Conservation (phyloP, 2,797 vertebrate genomes). For the Miichthys miiuy region DNA sequence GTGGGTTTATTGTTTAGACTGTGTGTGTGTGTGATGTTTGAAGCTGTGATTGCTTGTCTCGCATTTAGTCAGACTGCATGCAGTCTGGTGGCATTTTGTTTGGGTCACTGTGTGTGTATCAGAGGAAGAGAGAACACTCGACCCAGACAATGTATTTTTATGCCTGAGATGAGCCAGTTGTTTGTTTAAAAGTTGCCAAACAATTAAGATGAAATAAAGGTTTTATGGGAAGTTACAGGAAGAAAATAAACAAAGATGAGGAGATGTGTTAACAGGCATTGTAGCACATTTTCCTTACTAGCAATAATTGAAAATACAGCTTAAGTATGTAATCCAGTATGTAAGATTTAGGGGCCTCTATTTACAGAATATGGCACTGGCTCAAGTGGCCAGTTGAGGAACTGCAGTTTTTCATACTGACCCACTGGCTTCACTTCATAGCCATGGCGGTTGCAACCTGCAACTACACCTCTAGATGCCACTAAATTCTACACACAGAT, state of each 20-base stretch:
- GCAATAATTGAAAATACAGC: not conserved
- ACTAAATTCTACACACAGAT: too few species aligned
- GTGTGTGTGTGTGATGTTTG: conserved; percentile 55
- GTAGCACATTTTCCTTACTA: not conserved
- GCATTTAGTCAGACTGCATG: conserved; percentile 51
- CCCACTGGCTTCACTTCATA: too few species aligned
- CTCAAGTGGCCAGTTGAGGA: too few species aligned
- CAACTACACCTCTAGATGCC: too few species aligned
- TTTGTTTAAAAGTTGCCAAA: conserved; percentile 40
- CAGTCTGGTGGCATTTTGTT: conserved; percentile 38
- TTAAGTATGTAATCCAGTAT: not conserved
- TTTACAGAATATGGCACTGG: too few species aligned
- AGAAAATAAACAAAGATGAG: conserved; percentile 4
- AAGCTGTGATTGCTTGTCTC: conserved; percentile 70
- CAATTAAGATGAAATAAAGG: conserved; percentile 4
- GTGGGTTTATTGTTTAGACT: conserved; percentile 65
- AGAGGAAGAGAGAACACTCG: conserved; percentile 4
- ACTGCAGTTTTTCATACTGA: too few species aligned
- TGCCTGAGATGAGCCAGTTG: conserved; percentile 11
- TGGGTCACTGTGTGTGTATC: conserved; percentile 26
- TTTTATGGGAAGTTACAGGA: conserved; percentile 12
- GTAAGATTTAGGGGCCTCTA: too few species aligned
- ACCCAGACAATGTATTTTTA: conserved; percentile 22
- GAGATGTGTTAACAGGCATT: not conserved
- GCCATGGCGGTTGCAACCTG: too few species aligned